Evolutionary conservation across 2,888 invertebrate genomes (phyloP).

Genomic region (Lithophane socia): DNA sequence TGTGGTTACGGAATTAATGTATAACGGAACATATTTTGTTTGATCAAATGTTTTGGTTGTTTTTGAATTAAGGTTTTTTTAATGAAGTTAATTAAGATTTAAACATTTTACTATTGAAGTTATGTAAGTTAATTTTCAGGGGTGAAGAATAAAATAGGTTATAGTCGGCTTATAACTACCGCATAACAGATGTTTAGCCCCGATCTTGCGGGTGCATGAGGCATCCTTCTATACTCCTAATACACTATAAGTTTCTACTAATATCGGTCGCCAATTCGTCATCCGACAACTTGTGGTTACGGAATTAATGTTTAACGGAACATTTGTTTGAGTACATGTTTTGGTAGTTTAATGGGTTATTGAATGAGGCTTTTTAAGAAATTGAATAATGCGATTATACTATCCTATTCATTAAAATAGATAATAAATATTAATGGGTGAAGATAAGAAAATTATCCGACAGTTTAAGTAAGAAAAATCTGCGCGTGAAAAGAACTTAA

Average conservation of each 20-base stretch:
- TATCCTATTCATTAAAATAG: not conserved
- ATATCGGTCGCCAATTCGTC: slow-evolving; percentile 45
- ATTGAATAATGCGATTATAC: not conserved
- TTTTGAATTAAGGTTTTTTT: not conserved
- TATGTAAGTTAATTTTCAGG: not conserved
- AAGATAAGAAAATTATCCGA: not conserved
- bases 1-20: slow-evolving; percentile 33
- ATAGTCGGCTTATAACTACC: not conserved
- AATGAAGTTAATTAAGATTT: not conserved
- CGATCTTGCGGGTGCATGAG: slow-evolving; percentile 22
- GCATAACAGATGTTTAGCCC: slow-evolving; percentile 55
- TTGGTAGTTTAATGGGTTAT: slow-evolving; percentile 7
- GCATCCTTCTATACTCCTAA: slow-evolving; percentile 51
- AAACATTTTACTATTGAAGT: not conserved
- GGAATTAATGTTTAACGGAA: slow-evolving; percentile 30
- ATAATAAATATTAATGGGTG: not conserved
- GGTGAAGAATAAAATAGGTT: not conserved
- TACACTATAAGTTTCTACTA: slow-evolving; percentile 56
- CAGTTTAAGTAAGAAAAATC: slow-evolving; percentile 1
- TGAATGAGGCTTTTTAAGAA: not conserved
- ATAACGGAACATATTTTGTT: slow-evolving; percentile 37
- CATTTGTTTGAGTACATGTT: slow-evolving; percentile 39
- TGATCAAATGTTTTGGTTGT: slow-evolving; percentile 29
- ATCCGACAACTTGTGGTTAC: slow-evolving; percentile 38
- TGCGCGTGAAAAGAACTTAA: not conserved